These are phyloP conservation scores for Microcebus lehilahytsara DNA, from an alignment of 2,113 vertebrate species.

Conservation along the genomic window DNA sequence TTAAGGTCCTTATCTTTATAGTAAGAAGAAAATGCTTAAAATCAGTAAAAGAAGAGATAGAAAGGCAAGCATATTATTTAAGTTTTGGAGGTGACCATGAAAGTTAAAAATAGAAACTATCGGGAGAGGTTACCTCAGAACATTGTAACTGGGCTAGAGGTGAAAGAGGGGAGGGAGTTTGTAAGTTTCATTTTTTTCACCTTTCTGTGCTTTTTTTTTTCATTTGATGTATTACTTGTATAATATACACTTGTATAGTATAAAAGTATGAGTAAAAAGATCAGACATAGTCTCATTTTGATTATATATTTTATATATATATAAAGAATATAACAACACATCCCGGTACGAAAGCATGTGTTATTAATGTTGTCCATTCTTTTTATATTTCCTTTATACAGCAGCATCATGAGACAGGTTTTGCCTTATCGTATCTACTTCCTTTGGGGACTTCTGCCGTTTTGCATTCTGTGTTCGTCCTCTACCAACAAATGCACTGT, in stretches of 20 bases:
- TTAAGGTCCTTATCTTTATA: neutral
- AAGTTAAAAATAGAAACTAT: neutral
- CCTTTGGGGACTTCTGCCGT: conserved; percentile 55
- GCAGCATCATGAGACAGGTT: conserved; percentile 65
- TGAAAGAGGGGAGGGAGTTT: neutral
- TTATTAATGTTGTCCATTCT: neutral
- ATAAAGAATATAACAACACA: neutral
- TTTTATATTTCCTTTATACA: conserved; percentile 60
- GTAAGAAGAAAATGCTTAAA: neutral
- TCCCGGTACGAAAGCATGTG: neutral
- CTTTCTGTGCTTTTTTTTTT: neutral
- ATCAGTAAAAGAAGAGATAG: neutral
- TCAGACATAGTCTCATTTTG: neutral
- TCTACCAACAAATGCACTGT: conserved; percentile 82
- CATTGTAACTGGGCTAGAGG: neutral
- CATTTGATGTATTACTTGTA: neutral
- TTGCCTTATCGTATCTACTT: conserved; percentile 36
- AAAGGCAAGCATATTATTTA: neutral
- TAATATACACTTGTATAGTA: neutral
- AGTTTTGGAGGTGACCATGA: neutral
- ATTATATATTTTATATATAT: neutral
- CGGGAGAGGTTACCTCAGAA: neutral
- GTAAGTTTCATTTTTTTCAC: neutral
- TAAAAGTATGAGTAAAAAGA: neutral
- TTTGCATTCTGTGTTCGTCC: conserved; percentile 49